Base-by-base conservation (phyloP, 2,797 vertebrate genomes). In the Philypnodon macrostomus region DNA sequence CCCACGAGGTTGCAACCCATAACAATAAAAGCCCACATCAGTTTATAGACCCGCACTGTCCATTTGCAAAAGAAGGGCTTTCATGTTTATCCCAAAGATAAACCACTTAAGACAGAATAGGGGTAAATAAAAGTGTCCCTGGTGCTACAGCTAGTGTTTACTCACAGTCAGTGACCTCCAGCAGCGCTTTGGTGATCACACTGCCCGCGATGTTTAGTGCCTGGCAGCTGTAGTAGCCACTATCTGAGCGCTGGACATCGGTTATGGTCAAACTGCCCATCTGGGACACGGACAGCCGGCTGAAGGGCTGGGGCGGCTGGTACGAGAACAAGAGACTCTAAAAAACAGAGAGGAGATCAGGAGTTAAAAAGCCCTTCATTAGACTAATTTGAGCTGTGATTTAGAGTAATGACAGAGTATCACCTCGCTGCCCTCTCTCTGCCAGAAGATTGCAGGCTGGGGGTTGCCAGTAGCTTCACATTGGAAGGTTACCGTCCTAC, bases 401-500 rank as follows among this genome's bases (percentile, higher is more conserved):
- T 76, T 49, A 47, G 59, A 18, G 50, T 40, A 58, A 72, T 58
- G 59, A 65, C 57, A 64, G 58, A 41, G 35, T 46, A 15, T 85
- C 92, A 98, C 95, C 93, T 95, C 93, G 40, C 95, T 97, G 58
- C 95, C 95, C 63, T 98, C 95, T 81, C 91, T 90, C 79, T 95
- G 81, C 95, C 95, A 98, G 87, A 98, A 98, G 79, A 98, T 96
- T 59, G 95, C 95, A 12, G 95, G 95, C 70, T 95, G 95, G 7
- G 95, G 95, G 65, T 95, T 97, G 42, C 95, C 95, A 0, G 93
- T 93, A 46, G 94, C 95, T 78, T 96, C 93, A 53, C 95, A 98
- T 70, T 94, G 94, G 81, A 97, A 97, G 63, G 94, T 96, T 68
- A 96, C 94, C 0, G 91, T 95, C 73, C 94, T 89, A 36, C 95